Conservation (phyloP, 2,797 vertebrate genomes). For the Helicolenus hilgendorfi region DNA sequence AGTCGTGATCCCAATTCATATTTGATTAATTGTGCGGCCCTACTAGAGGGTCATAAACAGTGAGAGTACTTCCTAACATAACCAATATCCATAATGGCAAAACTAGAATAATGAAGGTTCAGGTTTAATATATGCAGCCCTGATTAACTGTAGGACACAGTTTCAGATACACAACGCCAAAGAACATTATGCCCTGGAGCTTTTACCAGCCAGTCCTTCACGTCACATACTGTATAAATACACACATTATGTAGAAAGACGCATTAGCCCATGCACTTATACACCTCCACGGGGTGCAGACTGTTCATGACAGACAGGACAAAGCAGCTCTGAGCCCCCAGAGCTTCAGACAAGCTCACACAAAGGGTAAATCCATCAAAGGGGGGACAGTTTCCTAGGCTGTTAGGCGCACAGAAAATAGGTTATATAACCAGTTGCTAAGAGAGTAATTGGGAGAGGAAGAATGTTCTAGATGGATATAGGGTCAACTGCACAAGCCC, state of each 20-base stretch:
- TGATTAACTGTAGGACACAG: background rate
- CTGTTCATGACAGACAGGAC: conserved; percentile 48
- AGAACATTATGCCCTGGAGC: background rate
- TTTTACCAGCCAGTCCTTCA: background rate
- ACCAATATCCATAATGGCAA: background rate
- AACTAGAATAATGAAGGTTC: background rate
- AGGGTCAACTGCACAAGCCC: conserved; percentile 7
- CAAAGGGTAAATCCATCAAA: conserved; percentile 61
- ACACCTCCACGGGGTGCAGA: conserved; percentile 38
- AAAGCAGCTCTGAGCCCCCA: conserved; percentile 51
- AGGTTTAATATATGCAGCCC: background rate
- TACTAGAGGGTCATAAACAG: background rate
- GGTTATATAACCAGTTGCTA: conserved; percentile 72
- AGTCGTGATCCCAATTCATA: too few relatives aligned
- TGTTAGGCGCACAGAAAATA: conserved; percentile 57
- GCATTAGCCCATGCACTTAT: background rate
- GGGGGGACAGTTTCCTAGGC: conserved; percentile 39
- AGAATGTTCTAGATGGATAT: conserved; percentile 35
- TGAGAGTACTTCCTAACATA: background rate
- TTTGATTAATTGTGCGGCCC: too few relatives aligned
- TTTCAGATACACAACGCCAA: background rate
- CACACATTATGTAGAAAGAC: conserved; percentile 14
- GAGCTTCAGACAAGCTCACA: conserved; percentile 52
- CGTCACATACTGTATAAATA: background rate
- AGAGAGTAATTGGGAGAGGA: conserved; percentile 45